phyloP scores from a whole-genome alignment of 64 coral and sea anemone genomes.

The Montipora cactus region DNA sequence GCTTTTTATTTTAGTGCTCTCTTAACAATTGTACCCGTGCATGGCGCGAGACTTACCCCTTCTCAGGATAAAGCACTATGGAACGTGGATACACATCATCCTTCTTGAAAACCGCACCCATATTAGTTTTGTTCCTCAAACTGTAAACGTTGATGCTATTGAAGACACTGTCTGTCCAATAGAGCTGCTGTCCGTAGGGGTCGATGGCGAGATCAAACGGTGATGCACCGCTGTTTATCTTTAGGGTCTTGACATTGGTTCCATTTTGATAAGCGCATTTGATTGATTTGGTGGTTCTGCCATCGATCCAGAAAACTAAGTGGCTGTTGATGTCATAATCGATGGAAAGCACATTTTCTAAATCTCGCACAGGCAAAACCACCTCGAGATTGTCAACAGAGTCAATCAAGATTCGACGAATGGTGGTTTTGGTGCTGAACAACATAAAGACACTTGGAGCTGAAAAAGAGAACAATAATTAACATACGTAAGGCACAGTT shows the following conservation, averaged over 20 bases:
- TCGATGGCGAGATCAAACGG: conserved; percentile 92
- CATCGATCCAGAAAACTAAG: conserved; percentile 90
- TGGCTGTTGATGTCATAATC: conserved; percentile 87
- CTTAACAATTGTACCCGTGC: too few species aligned
- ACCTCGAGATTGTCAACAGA: conserved; percentile 80
- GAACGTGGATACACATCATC: conserved; percentile 66
- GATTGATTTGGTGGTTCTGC: conserved; percentile 25
- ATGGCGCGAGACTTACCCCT: conserved; percentile 54
- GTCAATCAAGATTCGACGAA: conserved; percentile 79
- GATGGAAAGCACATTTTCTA: conserved; percentile 70
- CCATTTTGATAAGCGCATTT: conserved; percentile 76
- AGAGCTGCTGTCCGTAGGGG: conserved; percentile 81
- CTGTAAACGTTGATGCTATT: conserved; percentile 90
- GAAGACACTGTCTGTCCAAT: conserved; percentile 79
- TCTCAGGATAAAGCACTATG: conserved; percentile 84
- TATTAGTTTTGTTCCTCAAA: conserved; percentile 40
- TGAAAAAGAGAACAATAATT: conserved; percentile 39
- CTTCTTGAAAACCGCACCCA: conserved; percentile 61
- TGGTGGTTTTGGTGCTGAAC: conserved; percentile 62
- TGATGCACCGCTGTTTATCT: background rate
- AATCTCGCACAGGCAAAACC: conserved; percentile 57
- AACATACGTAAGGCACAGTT: too few species aligned
- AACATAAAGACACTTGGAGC: conserved; percentile 85
- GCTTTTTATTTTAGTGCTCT: too few species aligned
- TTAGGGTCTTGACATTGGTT: conserved; percentile 4